Base-by-base conservation (phyloP, 2,113 vertebrate genomes). In the Gymnorhina tibicen region DNA sequence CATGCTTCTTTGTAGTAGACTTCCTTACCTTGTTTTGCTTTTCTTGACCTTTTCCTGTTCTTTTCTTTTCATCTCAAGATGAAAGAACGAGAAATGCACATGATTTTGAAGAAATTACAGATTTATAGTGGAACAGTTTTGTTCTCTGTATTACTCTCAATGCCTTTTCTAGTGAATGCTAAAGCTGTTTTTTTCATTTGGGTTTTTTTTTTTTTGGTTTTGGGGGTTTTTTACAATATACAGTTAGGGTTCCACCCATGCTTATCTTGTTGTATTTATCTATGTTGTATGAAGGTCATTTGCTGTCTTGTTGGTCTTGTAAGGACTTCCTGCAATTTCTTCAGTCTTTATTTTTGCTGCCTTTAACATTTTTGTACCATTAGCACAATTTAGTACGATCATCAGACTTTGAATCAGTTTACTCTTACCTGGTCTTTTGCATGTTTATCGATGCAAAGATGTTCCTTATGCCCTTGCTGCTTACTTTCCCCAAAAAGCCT, bases 241-340 rank as follows among this genome's bases (percentile, higher is more conserved):
- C 30, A 32, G 1, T 58, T 33, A 70, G 1, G 11, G 20, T 63
- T 82, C 30, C 23, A 39, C 14, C 9, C 28, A 4, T 20, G 6
- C 11, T 60, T 18, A 13, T 56, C 20, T 56, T 53, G 10, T 42
- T 72, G 32, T 39, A 11, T 90, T 92, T 91, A 19, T 50, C 14
- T 66, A 3, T 0, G 0, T 37, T 10, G 9, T 52, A 22, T 52
- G 47, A 47, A 47, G 0, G 0, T 66, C 1, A 16, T 75, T 58
- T 88, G 37, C 56, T 74, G 1, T 91, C 28, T 74, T 77, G 2
- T 4, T 85, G 23, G 16, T 75, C 37, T 79, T 35, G 11, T 66
- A n/a, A 73, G 9, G 58, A 63, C 42, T 59, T 72, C 10, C 21
- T 68, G n/a, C 53, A 44, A 1, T 49, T 83, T 70, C 72, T 63